Base-by-base conservation (phyloP, 2,797 vertebrate species). In the Pipistrellus nathusii region DNA sequence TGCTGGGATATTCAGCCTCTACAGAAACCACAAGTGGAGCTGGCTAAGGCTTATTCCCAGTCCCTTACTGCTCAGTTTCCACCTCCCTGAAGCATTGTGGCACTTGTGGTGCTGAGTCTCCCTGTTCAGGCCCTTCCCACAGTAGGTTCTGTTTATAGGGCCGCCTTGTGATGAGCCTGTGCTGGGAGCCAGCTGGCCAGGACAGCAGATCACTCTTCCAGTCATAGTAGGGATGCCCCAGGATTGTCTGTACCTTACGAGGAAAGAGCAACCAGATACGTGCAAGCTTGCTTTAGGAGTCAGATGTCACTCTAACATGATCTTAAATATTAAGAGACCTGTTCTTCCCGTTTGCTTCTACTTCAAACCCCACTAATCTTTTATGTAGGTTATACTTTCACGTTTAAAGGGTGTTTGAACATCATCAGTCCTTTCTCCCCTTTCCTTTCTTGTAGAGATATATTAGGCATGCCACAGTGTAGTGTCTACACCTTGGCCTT, bases 111-210 rank as follows among this genome's bases (percentile, higher is more conserved):
- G 44, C 53, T 46, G 41, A 35, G 46, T 94, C 73, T 85, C 88
- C 68, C 68, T 35, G 25, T 48, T 32, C 23, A 44, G 53, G 46
- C 75, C 62, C 68, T 94, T 85, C 73, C 85, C 59, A 75, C 62
- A 44, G 68, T 21, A 23, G 23, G 2, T 90, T 96, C 95, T 97
- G 88, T 96, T 96, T 97, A 46, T 3, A 75, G 78, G 25, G 13
- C 55, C 75, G 53, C 94, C 95, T 96, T n/a, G 27, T 93, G 94
- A 94, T 85, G 77, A 88, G 76, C 35, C 76, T 88, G 38, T 41
- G 35, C 68, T 90, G n/a, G 30, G 80, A 91, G 66, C 89, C 93
- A 86, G 92, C 14, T 2, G 11, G 73, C 51, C 3, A 12, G 17
- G 72, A 51, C 59, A 44, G 72, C 95, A 97, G 71, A 94, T 77